These are phyloP conservation scores for Eilema depressum DNA, from an alignment of 2,888 invertebrate genomes.

Conservation along the genomic window DNA sequence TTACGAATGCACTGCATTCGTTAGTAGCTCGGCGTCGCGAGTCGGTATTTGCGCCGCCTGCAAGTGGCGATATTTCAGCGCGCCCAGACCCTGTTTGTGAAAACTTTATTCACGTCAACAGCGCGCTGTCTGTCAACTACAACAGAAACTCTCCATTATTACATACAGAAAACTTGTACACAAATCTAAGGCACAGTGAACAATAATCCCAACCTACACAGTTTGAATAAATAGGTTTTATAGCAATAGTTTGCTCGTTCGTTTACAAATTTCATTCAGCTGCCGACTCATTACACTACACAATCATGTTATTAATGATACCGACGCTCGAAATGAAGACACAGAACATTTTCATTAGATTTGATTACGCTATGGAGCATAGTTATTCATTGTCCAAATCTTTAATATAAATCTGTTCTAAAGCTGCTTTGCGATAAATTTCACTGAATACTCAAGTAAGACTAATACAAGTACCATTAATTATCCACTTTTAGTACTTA, in stretches of 20 bases:
- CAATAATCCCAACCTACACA: constrained; percentile 40
- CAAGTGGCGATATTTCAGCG: constrained; percentile 77
- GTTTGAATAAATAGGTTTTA: constrained; percentile 47
- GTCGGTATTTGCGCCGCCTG: constrained; percentile 70
- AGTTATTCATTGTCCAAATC: constrained; percentile 41
- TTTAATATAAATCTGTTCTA: constrained; percentile 33
- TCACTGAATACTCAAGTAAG: constrained; percentile 24
- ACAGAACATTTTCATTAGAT: constrained; percentile 30
- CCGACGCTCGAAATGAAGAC: constrained; percentile 22
- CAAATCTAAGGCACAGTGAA: constrained; percentile 47
- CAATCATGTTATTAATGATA: constrained; percentile 40
- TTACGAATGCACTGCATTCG: constrained; percentile 55
- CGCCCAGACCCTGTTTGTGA: constrained; percentile 69
- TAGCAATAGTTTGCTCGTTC: constrained; percentile 45
- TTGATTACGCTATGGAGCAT: constrained; percentile 29
- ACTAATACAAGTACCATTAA: constrained; percentile 30
- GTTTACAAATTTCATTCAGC: constrained; percentile 43
- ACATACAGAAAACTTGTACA: constrained; percentile 57
- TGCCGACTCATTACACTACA: constrained; percentile 30
- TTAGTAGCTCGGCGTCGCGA: constrained; percentile 60
- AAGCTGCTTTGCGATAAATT: constrained; percentile 32
- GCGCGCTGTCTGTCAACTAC: constrained; percentile 70
- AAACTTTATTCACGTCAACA: constrained; percentile 77
- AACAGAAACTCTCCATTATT: constrained; percentile 58
- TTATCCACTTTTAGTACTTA: constrained; percentile 20